A percentile compares a stretch with the other conserved stretches of the same genome.
Conservation (phyloP, 1,140 invertebrate species). For the Trichonephila inaurata region DNA sequence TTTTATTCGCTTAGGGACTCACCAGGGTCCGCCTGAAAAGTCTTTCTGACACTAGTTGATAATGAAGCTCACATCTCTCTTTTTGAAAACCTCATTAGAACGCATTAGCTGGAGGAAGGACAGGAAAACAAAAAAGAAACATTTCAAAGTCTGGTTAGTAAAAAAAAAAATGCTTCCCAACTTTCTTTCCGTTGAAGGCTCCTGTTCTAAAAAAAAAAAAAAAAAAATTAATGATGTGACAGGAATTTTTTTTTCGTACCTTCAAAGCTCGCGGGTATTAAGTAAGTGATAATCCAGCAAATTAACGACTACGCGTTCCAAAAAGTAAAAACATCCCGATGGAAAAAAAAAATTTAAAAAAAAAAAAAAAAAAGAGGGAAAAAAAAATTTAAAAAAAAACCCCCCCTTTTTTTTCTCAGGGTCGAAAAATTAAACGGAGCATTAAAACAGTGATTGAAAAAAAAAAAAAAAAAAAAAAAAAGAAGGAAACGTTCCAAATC, state of each 20-base stretch:
- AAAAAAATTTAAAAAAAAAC: slow-evolving; percentile 3
- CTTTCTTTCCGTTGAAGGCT: background rate
- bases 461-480: slow-evolving; percentile 51
- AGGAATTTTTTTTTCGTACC: background rate
- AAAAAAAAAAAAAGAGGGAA: background rate
- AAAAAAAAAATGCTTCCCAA: background rate
- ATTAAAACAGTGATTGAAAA: slow-evolving; percentile 30
- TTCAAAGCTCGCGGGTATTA: slow-evolving; percentile 24
- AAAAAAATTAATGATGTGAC: slow-evolving; percentile 50
- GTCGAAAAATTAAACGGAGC: slow-evolving; percentile 58
- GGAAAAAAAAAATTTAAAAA: background rate
- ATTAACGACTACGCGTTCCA: slow-evolving; percentile 37
- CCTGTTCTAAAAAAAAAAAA: background rate
- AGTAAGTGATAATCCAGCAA: slow-evolving; percentile 64
- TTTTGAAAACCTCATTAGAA: slow-evolving; percentile 56
- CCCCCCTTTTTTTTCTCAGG: slow-evolving; percentile 46
- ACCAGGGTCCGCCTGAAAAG: background rate
- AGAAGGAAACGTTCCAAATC: slow-evolving; percentile 3
- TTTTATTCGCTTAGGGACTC: too few species aligned
- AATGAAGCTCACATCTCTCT: slow-evolving; percentile 4
- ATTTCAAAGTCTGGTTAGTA: background rate
- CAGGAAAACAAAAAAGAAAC: background rate
- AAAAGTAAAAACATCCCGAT: background rate
- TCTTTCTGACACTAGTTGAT: slow-evolving; percentile 47
- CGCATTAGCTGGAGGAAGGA: background rate